A percentile compares a stretch with the other conserved stretches of the same genome.
These are phyloP conservation scores for Nasua narica DNA, from an alignment of 2,797 vertebrate species.

Conservation along the genomic window DNA sequence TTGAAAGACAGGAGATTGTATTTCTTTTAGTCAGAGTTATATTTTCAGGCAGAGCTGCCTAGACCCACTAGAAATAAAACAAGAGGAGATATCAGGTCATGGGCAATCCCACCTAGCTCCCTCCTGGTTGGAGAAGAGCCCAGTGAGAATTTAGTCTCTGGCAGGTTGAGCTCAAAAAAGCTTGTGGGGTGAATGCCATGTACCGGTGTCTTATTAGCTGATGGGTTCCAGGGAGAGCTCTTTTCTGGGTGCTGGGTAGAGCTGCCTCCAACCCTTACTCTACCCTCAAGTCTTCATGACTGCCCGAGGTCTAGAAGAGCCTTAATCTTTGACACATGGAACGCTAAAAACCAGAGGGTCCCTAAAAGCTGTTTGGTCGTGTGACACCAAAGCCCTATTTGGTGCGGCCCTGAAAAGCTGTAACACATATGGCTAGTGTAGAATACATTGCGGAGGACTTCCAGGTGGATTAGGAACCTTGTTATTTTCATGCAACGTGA, in stretches of 20 bases:
- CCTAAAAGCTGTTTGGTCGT: neutral
- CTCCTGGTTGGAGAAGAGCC: neutral
- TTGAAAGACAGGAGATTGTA: constrained; percentile 4
- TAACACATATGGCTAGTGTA: too few relatives aligned
- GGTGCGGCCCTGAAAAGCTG: neutral
- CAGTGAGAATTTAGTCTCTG: neutral
- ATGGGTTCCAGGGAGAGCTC: neutral
- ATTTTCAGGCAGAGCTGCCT: constrained; percentile 37
- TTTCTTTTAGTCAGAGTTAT: constrained; percentile 36
- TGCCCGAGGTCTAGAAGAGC: neutral
- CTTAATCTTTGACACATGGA: neutral
- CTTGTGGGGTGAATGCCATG: neutral
- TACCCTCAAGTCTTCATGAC: neutral
- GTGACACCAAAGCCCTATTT: neutral
- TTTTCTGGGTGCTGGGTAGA: neutral
- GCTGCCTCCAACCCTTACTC: neutral
- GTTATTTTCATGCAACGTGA: neutral
- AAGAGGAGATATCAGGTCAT: neutral
- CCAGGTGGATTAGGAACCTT: neutral
- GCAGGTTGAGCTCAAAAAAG: neutral
- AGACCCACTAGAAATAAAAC: constrained; percentile 22
- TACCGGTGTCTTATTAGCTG: neutral
- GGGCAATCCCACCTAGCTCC: neutral
- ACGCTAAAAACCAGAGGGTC: neutral
- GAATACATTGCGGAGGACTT: neutral